These are phyloP conservation scores for Leptinotarsa tumamoca DNA, from an alignment of 2,888 invertebrate genomes.

Conservation along the genomic window DNA sequence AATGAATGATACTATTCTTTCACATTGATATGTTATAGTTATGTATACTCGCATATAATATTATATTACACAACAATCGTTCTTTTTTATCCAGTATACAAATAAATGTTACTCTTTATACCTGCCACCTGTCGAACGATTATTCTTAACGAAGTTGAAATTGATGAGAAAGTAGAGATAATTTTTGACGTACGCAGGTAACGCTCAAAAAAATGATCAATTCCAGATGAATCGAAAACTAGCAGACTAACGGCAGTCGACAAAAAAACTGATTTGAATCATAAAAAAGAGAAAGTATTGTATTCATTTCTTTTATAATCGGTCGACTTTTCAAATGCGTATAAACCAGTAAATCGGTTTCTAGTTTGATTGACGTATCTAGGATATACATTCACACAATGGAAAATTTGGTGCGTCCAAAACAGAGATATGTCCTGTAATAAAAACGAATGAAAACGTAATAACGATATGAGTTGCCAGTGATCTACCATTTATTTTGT, in stretches of 20 bases:
- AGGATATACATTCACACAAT: slow-evolving; percentile 10
- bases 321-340: background rate
- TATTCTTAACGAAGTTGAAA: too few relatives aligned
- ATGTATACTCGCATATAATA: too few relatives aligned
- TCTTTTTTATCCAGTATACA: too few relatives aligned
- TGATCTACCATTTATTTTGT: background rate
- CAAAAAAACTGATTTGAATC: background rate
- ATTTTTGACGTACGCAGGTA: too few relatives aligned
- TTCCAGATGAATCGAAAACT: too few relatives aligned
- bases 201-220: too few relatives aligned
- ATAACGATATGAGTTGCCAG: background rate
- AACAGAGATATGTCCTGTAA: background rate
- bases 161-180: too few relatives aligned
- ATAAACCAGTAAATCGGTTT: background rate
- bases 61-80: too few relatives aligned
- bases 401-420: background rate
- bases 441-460: slow-evolving; percentile 9
- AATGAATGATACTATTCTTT: too few relatives aligned
- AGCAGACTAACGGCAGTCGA: background rate
- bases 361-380: slow-evolving; percentile 27
- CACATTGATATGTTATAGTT: too few relatives aligned
- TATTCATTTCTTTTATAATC: background rate
- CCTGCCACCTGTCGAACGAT: too few relatives aligned
- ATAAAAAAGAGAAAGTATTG: slow-evolving; percentile 2
- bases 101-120: too few relatives aligned